Conservation (phyloP, 2,888 invertebrate genomes). For the Amphimallon solstitiale region DNA sequence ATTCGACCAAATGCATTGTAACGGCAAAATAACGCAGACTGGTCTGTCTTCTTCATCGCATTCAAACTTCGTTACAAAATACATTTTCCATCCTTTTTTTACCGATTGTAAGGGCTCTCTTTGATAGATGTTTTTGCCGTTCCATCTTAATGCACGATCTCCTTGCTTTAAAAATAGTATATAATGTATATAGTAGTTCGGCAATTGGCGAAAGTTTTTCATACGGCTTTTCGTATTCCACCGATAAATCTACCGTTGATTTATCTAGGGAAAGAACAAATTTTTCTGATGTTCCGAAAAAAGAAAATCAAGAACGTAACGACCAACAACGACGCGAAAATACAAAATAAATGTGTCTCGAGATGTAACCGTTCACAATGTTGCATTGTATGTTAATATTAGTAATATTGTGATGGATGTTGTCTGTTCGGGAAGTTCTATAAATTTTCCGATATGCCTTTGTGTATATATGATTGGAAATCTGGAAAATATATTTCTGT, state of each 20-base stretch:
- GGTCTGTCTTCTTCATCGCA: constrained; percentile 17
- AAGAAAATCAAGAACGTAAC: constrained; percentile 17
- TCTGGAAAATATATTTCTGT: constrained; percentile 24
- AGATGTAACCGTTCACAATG: constrained; percentile 23
- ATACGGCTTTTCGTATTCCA: constrained; percentile 7
- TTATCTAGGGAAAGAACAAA: constrained; percentile 24
- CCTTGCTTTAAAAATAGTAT: constrained; percentile 16
- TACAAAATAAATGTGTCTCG: constrained; percentile 29
- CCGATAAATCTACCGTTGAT: constrained; percentile 28
- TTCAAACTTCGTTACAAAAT: constrained; percentile 11
- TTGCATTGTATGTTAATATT: constrained; percentile 28
- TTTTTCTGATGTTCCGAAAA: constrained; percentile 12
- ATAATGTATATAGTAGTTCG: constrained; percentile 22
- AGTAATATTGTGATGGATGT: constrained; percentile 19
- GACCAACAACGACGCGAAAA: constrained; percentile 18
- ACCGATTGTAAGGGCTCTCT: background rate
- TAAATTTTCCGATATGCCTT: constrained; percentile 12
- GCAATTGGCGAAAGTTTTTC: constrained; percentile 24
- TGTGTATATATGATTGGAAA: constrained; percentile 17
- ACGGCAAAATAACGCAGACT: constrained; percentile 37
- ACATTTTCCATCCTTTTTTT: constrained; percentile 6
- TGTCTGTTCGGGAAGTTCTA: constrained; percentile 28
- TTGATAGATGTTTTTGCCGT: constrained; percentile 19
- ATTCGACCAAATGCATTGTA: constrained; percentile 45
- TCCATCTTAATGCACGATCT: constrained; percentile 22